Base-by-base conservation (phyloP, 2,113 vertebrate genomes). In the Falcunculus frontatus region DNA sequence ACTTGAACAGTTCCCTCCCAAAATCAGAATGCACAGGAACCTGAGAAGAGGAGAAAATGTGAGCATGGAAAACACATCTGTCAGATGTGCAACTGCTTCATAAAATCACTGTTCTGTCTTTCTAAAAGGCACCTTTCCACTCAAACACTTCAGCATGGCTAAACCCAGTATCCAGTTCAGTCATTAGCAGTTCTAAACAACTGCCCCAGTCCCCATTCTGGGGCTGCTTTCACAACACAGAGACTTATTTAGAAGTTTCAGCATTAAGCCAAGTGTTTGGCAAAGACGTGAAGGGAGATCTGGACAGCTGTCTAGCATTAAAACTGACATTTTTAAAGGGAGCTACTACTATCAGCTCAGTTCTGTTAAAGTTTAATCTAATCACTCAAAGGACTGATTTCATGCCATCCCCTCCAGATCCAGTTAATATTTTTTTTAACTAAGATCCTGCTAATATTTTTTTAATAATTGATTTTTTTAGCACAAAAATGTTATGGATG, bases 61-160 rank as follows among this genome's bases (percentile, higher is more conserved):
- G 18, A 84, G 81, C 62, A 89, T 60, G 87, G 93, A 94, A 96
- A 95, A 91, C 65, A 80, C 75, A 95, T 83, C 82, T 80, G 39
- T 62, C 46, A 59, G 55, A 81, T 16, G 18, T 27, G 55, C 76
- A 91, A 27, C 4, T 50, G 52, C 77, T 78, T 75, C 0, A 1
- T 23, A 53, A 84, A 89, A 37, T 23, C 72, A 53, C 37, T 46
- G 30, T 13, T 49, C 30, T 37, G 16, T 33, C 50, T 39, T 74
- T 77, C 30, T 63, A 11, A 37, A 75, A 75, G 73, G 32, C 7
- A 35, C 6, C 33, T 77, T 78, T 74, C 37, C 47, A 30, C 39
- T 73, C 64, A 52, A 46, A 53, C 42, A 33, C 26, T 50, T 42
- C 47, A 19, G 13, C 20, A 11, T 5, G 37, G 46, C n/a, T 56